Evolutionary conservation across 2,888 invertebrate species (phyloP).

Genomic region (Leptopilina syphax): DNA sequence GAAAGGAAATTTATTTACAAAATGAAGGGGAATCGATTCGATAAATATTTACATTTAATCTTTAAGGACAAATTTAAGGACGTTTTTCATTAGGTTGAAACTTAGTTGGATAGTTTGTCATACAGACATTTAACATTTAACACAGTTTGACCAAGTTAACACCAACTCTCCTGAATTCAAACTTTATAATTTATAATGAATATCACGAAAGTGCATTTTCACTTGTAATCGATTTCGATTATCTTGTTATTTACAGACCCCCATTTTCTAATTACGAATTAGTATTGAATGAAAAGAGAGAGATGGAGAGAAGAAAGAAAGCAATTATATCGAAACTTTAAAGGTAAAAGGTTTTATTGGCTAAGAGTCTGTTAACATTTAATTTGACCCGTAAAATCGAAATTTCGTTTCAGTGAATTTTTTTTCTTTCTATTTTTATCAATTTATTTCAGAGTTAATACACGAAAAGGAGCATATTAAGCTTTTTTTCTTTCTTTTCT

Average conservation of each 20-base stretch:
- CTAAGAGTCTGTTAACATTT: not conserved
- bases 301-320: not conserved
- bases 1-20: not conserved
- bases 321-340: not conserved
- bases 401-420: not conserved
- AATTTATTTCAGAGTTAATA: not conserved
- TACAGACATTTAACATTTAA: not conserved
- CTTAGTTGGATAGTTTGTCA: not conserved
- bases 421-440: not conserved
- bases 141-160: not conserved
- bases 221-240: conserved; percentile 2
- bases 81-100: conserved; percentile 1
- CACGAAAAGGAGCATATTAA: not conserved
- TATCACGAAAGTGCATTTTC: not conserved
- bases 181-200: conserved; percentile 27
- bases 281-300: not conserved
- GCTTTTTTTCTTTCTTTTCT: too few relatives aligned
- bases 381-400: conserved; percentile 3
- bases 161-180: conserved; percentile 5
- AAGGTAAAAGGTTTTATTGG: conserved; percentile 2
- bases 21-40: not conserved
- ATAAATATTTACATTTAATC: conserved; percentile 16
- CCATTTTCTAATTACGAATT: not conserved
- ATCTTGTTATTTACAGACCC: conserved; percentile 15
- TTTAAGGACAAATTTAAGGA: not conserved